These are phyloP conservation scores for Thereva nobilitata DNA, from an alignment of 2,888 invertebrate species.

Conservation along the genomic window DNA sequence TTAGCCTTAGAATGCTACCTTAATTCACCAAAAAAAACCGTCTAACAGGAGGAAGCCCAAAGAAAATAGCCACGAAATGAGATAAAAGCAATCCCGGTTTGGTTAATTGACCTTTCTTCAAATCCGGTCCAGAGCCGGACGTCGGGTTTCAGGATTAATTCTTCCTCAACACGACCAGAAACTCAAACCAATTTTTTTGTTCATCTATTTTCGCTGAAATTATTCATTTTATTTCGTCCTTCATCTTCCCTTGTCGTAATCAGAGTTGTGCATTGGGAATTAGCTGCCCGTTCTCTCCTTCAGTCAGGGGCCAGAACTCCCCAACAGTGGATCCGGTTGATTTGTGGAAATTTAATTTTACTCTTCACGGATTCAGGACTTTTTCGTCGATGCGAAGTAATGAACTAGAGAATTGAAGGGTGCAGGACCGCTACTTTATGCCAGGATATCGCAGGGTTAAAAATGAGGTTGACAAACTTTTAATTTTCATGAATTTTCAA, in stretches of 20 bases:
- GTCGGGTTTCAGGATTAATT: conserved; percentile 34
- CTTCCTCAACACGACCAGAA: conserved; percentile 13
- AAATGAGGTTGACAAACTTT: conserved; percentile 28
- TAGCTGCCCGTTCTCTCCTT: background rate
- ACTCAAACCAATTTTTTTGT: conserved; percentile 29
- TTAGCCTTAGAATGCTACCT: conserved; percentile 12
- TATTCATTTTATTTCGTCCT: conserved; percentile 36
- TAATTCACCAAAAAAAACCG: conserved; percentile 18
- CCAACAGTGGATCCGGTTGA: conserved; percentile 26
- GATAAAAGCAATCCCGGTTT: conserved; percentile 12
- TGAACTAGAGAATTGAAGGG: conserved; percentile 7
- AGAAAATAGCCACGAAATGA: conserved; percentile 16
- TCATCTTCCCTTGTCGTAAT: conserved; percentile 27
- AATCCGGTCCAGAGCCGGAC: conserved; percentile 23
- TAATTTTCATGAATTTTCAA: conserved; percentile 31
- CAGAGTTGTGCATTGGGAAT: conserved; percentile 15
- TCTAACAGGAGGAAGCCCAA: conserved; percentile 13
- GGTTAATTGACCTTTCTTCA: conserved; percentile 36
- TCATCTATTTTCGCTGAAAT: conserved; percentile 34
- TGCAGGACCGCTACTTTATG: conserved; percentile 12
- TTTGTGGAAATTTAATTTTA: conserved; percentile 42
- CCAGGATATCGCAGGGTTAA: conserved; percentile 20
- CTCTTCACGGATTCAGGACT: conserved; percentile 39
- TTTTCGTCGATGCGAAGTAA: conserved; percentile 29
- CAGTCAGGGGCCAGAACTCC: background rate